A percentile compares a stretch with the other conserved stretches of the same genome.
Evolutionary conservation across 2,888 invertebrate species (phyloP).

Genomic region (Bugula neritina): DNA sequence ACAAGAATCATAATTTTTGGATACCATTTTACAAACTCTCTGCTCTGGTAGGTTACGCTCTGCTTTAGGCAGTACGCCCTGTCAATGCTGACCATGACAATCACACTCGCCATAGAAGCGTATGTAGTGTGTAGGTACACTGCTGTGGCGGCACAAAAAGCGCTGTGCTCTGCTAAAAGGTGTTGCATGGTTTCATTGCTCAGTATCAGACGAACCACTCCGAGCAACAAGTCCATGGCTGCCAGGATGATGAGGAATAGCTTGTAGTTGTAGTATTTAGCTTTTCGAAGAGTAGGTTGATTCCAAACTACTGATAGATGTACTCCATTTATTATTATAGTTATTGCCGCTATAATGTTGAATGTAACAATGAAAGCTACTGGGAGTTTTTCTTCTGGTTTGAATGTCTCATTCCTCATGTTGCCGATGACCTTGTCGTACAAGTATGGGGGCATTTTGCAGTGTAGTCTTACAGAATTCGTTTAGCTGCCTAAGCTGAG

Average conservation of each 20-base stretch:
- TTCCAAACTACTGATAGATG: slow-evolving; percentile 7
- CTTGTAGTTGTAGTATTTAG: slow-evolving; percentile 15
- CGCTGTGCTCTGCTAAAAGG: neutral
- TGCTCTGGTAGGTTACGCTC: slow-evolving; percentile 11
- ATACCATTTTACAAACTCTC: slow-evolving; percentile 4
- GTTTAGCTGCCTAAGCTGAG: no score
- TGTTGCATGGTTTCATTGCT: neutral
- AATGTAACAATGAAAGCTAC: neutral
- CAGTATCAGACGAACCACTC: neutral
- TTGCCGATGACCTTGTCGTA: no score
- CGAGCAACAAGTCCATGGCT: slow-evolving; percentile 6
- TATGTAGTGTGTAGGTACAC: slow-evolving; percentile 18
- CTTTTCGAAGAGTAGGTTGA: neutral
- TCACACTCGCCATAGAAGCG: slow-evolving; percentile 11
- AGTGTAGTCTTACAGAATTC: no score
- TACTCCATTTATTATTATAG: neutral
- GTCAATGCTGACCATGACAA: slow-evolving; percentile 18
- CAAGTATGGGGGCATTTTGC: no score
- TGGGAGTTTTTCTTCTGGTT: slow-evolving; percentile 1
- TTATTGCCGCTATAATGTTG: slow-evolving; percentile 13
- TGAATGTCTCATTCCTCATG: neutral
- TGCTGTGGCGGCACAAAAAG: neutral
- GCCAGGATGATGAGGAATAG: neutral
- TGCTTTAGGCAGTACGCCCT: slow-evolving; percentile 9
- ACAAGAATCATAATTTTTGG: neutral